Percentiles rank a stretch among this genome's conserved stretches.
phyloP scores from a whole-genome alignment of 2,888 invertebrate species.

The Drosophila imparisetae region DNA sequence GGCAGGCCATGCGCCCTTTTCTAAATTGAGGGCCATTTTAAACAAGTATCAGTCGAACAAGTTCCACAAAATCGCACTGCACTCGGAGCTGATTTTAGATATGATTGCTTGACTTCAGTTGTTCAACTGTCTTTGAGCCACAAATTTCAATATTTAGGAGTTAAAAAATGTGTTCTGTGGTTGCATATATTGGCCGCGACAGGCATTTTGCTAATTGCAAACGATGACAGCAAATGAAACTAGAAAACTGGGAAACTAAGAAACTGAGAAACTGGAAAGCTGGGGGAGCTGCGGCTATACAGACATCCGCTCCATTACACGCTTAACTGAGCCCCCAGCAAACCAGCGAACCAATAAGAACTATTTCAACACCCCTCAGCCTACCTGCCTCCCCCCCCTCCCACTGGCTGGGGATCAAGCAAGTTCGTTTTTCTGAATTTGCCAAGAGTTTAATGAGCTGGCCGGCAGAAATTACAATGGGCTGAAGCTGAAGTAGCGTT shows the following conservation, averaged over 20 bases:
- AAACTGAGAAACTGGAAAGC: background rate
- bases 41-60: no score
- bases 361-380: conserved; percentile 11
- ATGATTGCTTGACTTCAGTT: background rate
- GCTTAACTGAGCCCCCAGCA: conserved; percentile 71
- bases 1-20: no score
- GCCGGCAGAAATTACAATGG: conserved; percentile 60
- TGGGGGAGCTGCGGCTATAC: conserved; percentile 38
- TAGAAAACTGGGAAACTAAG: background rate
- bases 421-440: conserved; percentile 61
- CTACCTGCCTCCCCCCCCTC: background rate
- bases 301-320: conserved; percentile 75
- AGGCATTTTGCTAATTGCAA: conserved; percentile 30
- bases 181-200: conserved; percentile 4
- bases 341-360: conserved; percentile 67
- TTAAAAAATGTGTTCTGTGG: background rate
- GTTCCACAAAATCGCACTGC: no score
- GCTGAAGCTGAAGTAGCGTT: conserved; percentile 25
- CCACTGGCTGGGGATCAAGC: background rate
- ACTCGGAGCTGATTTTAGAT: background rate
- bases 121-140: background rate
- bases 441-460: conserved; percentile 63
- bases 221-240: conserved; percentile 34
- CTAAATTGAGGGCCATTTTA: no score
- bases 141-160: background rate